Base-by-base conservation (phyloP, 2,113 vertebrate genomes). In the Rhinoderma darwinii region DNA sequence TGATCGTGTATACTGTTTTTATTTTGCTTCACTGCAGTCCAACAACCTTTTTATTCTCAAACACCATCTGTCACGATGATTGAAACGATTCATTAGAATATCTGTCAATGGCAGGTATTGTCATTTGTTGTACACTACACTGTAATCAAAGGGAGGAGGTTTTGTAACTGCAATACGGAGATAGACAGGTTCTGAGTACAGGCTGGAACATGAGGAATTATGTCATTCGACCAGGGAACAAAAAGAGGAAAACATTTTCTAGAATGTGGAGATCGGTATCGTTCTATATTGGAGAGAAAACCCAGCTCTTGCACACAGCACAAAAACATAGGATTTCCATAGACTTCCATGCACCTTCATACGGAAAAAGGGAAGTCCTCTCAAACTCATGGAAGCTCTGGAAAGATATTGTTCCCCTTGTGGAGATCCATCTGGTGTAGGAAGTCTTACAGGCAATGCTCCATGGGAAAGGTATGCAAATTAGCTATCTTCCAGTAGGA, bases 81-180 rank as follows among this genome's bases (percentile, higher is more conserved):
- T 35, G 61, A 37, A 68, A 70, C 51, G 81, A 50, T 72, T 83
- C 81, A 83, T 72, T 50, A 66, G 41, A 32, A 83, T 37, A 83
- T 83, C 61, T 51, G 81, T 83, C 81, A 72, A 70, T 63, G 2
- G 61, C 80, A 68, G 54, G 80, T 68, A 82, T 82, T 68, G 41
- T 82, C 51, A 68, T 43, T 68, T 70, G 41, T 44, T 68, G 61
- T 83, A 37, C 63, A 50, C 81, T 70, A 70, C 63, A 70, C 81
- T 83, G 63, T 72, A 83, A 70, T 70, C 81, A 68, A 37, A 83
- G 81, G 81, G 81, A 83, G 81, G 81, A 50, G 81, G 81, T 35
- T 51, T 72, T 25, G n/a, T 30, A 50, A 30, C 0, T 30, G 61
- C 80, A 35, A 2, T n/a, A n/a, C 68, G 4, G 63, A 83, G n/a